A percentile compares a stretch with the other conserved stretches of the same genome.
Conservation (phyloP, 2,888 invertebrate species). For the Drosophila heteroneura region DNA sequence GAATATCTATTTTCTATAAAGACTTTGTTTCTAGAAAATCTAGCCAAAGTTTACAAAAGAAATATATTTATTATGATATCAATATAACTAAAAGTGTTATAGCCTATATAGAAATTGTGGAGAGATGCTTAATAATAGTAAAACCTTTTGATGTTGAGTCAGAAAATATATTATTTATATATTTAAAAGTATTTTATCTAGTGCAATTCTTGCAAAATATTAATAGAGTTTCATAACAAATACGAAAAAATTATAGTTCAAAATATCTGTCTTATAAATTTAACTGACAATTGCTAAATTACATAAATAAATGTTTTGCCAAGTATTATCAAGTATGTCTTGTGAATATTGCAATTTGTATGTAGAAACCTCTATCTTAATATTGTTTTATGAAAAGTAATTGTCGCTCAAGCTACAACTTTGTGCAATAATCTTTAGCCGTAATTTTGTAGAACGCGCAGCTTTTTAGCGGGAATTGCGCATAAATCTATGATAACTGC, state of each 20-base stretch:
- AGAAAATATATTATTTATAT: neutral
- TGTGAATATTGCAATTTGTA: neutral
- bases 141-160: neutral
- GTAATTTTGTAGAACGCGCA: neutral
- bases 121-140: neutral
- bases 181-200: neutral
- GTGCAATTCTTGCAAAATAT: neutral
- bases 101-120: too few relatives aligned
- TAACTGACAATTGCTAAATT: neutral
- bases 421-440: neutral
- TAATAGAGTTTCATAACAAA: neutral
- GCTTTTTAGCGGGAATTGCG: slow-evolving; percentile 33
- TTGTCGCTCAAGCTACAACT: neutral
- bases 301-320: neutral
- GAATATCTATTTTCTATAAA: neutral
- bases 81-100: neutral
- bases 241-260: neutral
- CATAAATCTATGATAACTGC: slow-evolving; percentile 34
- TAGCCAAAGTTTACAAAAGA: neutral
- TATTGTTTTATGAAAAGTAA: neutral
- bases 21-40: too few relatives aligned
- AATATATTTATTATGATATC: neutral
- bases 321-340: neutral
- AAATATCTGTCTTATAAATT: neutral
- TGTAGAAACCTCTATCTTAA: neutral